Base-by-base conservation (phyloP, 2,113 vertebrate genomes). In the Hyaena hyaena region DNA sequence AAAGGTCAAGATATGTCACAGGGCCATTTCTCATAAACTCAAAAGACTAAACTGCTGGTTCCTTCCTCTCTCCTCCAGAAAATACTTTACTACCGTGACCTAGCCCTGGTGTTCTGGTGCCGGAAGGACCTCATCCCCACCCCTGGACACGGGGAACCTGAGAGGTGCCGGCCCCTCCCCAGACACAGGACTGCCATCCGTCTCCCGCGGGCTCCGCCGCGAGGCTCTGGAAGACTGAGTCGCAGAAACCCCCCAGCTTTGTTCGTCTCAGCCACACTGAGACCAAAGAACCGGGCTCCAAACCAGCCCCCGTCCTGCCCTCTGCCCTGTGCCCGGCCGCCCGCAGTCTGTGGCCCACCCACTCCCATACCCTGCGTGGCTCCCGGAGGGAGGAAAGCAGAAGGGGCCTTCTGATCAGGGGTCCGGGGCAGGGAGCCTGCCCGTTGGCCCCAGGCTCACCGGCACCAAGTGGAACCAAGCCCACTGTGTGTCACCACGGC, bases 401-500 rank as follows among this genome's bases (percentile, higher is more conserved):
- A 65, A 15, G 7, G 33, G 24, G 33, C 5, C 50, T 73, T 66
- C 17, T 14, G 4, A 65, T 4, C 10, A 28, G 35, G 21, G 6
- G 35, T 24, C 58, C 2, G 1, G 61, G 43, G 14, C 35, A 28
- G 65, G 0, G 10, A 43, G 77, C 69, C 19, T 19, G 58, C 43
- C 0, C 1, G 4, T 12, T 77, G 53, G 43, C 76, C 53, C 43
- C 23, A 5, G 48, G 35, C 35, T 58, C 45, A 10, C n/a, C 23
- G 55, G 82, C 21, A 17, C 55, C 15, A 0, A 7, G 68, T 0
- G 15, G 65, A 14, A 31, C 26, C 28, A 11, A 24, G 35, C 24
- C 17, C 1, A 2, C 43, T 1, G 4, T 6, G 16, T 7, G 0
- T 10, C 33, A 0, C 1, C 10, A 16, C 12, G 0, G 1, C 28